A percentile compares a stretch with the other conserved stretches of the same genome.
Evolutionary conservation across 2,797 vertebrate genomes (phyloP).

Genomic region (Tragelaphus eurycerus): DNA sequence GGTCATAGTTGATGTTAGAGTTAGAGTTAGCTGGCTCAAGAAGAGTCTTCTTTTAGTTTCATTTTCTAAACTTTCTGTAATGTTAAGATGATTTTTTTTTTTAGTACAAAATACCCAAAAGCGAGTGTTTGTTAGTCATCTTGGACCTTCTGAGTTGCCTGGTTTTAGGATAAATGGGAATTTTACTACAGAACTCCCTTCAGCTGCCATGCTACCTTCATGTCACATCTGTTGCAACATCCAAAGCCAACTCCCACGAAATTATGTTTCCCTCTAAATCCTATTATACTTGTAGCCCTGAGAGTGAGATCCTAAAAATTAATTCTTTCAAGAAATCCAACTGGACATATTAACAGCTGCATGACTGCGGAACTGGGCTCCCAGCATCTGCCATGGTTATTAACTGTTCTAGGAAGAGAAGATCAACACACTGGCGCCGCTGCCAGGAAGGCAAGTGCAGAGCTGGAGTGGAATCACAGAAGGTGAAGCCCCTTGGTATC

Average conservation of each 20-base stretch:
- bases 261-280: not conserved
- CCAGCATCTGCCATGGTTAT: not conserved
- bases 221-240: not conserved
- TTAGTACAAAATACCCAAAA: not conserved
- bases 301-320: not conserved
- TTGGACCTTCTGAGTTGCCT: not conserved
- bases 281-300: not conserved
- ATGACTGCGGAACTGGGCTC: not conserved
- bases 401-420: not conserved
- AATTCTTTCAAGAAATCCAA: constrained; percentile 46
- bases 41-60: not conserved
- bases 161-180: not conserved
- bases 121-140: not conserved
- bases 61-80: not conserved
- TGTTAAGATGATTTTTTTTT: not conserved
- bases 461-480: not conserved
- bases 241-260: not conserved
- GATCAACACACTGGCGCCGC: not conserved
- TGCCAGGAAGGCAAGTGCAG: not conserved
- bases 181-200: not conserved
- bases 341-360: not conserved
- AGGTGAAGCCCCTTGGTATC: not conserved
- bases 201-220: not conserved
- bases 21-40: not conserved
- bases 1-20: not conserved